Evolutionary conservation across 1,140 invertebrate genomes (phyloP).

Genomic region (Zaprionus davidi): DNA sequence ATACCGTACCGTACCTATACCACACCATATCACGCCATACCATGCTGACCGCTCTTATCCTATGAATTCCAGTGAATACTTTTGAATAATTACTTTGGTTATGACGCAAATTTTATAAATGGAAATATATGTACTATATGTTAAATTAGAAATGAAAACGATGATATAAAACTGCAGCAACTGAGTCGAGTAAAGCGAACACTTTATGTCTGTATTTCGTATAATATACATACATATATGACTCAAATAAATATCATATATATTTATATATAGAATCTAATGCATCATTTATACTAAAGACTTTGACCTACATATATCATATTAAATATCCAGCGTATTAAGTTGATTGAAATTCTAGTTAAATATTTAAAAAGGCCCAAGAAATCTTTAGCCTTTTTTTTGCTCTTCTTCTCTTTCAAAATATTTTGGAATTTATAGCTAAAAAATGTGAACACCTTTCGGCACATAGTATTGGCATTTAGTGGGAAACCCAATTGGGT

Average conservation of each 20-base stretch:
- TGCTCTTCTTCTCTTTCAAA: not conserved
- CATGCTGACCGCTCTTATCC: too few species aligned
- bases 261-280: too few species aligned
- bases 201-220: too few species aligned
- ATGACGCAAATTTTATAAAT: not conserved
- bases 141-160: too few species aligned
- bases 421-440: constrained; percentile 26
- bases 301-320: not conserved
- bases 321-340: not conserved
- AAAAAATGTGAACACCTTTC: constrained; percentile 30
- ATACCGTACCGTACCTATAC: too few species aligned
- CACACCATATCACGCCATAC: too few species aligned
- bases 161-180: not conserved
- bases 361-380: not conserved
- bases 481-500: not conserved
- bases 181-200: not conserved
- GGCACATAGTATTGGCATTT: constrained; percentile 32
- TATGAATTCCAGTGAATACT: not conserved
- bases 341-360: constrained; percentile 4
- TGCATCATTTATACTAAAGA: not conserved
- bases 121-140: not conserved
- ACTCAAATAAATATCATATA: not conserved
- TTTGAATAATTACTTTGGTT: not conserved
- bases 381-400: not conserved
- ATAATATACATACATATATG: too few species aligned